phyloP scores from a whole-genome alignment of 1,140 invertebrate genomes.

The Leucophenga varia region DNA sequence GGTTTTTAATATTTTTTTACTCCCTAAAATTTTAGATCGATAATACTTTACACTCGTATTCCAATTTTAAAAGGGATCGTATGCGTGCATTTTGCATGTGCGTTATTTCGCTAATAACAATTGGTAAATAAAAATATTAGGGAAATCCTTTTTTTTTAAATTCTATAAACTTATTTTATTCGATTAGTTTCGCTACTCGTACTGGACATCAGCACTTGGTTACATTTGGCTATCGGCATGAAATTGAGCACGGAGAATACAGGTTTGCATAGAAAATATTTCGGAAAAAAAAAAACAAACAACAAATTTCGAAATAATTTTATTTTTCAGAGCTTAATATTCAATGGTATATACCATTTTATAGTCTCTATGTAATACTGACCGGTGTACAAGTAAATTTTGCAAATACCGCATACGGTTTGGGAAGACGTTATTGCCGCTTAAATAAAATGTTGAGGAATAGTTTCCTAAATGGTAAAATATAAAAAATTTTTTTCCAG shows the following conservation, averaged over 20 bases:
- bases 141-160: too few species aligned
- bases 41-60: conserved; percentile 35
- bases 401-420: conserved; percentile 45
- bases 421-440: conserved; percentile 37
- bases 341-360: conserved; percentile 53
- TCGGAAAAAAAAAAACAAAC: too few species aligned
- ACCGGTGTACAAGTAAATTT: conserved; percentile 47
- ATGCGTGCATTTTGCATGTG: conserved; percentile 34
- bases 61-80: conserved; percentile 35
- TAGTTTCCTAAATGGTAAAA: conserved; percentile 39
- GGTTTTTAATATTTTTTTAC: too few species aligned
- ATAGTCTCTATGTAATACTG: conserved; percentile 44
- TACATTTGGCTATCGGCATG: conserved; percentile 32
- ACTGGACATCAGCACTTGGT: conserved; percentile 44
- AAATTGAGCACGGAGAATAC: conserved; percentile 32
- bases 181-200: too few species aligned
- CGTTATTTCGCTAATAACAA: too few species aligned
- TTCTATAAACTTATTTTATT: too few species aligned
- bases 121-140: too few species aligned
- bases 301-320: too few species aligned
- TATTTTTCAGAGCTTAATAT: conserved; percentile 37
- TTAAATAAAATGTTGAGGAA: conserved; percentile 34
- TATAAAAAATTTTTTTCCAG: too few species aligned
- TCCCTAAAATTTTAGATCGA: conserved; percentile 37
- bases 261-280: conserved; percentile 13